Evolutionary conservation across 2,888 invertebrate species (phyloP).

Genomic region (Marronus borbonicus): DNA sequence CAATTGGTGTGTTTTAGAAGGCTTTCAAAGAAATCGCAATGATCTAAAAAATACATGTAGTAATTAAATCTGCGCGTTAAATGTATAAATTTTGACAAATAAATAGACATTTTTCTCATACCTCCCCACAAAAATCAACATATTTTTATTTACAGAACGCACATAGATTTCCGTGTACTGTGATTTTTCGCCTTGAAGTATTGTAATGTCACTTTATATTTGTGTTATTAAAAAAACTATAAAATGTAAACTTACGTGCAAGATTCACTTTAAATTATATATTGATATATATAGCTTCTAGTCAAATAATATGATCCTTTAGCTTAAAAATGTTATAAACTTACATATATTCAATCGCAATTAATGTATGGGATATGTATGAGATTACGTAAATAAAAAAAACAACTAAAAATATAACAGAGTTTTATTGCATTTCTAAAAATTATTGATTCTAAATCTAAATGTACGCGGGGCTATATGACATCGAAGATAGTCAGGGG

Average conservation of each 20-base stretch:
- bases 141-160: constrained; percentile 54
- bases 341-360: constrained; percentile 70
- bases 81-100: background rate
- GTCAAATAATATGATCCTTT: constrained; percentile 65
- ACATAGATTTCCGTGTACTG: constrained; percentile 57
- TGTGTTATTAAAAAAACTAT: constrained; percentile 58
- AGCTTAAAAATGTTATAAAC: constrained; percentile 70
- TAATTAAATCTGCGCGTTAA: background rate
- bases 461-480: too few species aligned
- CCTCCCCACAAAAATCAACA: background rate
- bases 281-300: constrained; percentile 66
- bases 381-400: constrained; percentile 66
- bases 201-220: constrained; percentile 64
- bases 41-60: background rate
- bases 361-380: constrained; percentile 73
- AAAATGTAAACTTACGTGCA: constrained; percentile 65
- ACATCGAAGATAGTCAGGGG: too few species aligned
- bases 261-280: constrained; percentile 67
- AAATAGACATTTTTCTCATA: background rate
- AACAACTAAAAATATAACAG: constrained; percentile 62
- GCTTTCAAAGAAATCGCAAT: background rate
- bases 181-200: constrained; percentile 55
- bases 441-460: too few species aligned
- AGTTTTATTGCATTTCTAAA: background rate
- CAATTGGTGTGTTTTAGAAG: background rate